Conservation (phyloP, 2,797 vertebrate species). For the Allobates femoralis region DNA sequence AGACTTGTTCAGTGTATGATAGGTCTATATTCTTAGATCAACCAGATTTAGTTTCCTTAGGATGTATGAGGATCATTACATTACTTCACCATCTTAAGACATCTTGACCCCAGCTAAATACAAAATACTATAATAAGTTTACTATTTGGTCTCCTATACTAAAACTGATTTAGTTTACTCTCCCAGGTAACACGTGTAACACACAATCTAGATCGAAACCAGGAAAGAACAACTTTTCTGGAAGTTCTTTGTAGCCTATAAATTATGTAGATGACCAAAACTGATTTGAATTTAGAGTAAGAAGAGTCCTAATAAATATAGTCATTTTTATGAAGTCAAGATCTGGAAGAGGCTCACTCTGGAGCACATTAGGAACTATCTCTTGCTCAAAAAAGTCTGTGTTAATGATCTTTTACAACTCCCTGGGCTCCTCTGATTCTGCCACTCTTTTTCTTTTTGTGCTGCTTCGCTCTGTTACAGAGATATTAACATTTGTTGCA, state of each 20-base stretch:
- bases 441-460: too few species aligned
- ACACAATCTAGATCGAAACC: background rate
- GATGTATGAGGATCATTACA: constrained; percentile 32
- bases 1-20: constrained; percentile 30
- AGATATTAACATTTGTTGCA: too few species aligned
- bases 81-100: constrained; percentile 19
- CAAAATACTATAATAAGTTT: background rate
- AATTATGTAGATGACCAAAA: background rate
- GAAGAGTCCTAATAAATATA: background rate
- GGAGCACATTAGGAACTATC: too few species aligned
- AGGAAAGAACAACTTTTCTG: background rate
- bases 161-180: background rate
- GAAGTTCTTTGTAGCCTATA: background rate
- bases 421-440: too few species aligned
- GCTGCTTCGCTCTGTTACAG: too few species aligned
- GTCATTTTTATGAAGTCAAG: background rate
- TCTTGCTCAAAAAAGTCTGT: too few species aligned
- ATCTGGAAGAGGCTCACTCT: background rate
- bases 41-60: constrained; percentile 54
- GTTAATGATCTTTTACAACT: too few species aligned
- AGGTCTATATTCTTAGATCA: constrained; percentile 43
- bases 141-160: background rate
- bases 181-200: background rate
- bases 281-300: background rate
- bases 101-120: constrained; percentile 15